These are phyloP conservation scores for Papilio glaucus DNA, from an alignment of 1,140 invertebrate genomes.

Conservation along the genomic window DNA sequence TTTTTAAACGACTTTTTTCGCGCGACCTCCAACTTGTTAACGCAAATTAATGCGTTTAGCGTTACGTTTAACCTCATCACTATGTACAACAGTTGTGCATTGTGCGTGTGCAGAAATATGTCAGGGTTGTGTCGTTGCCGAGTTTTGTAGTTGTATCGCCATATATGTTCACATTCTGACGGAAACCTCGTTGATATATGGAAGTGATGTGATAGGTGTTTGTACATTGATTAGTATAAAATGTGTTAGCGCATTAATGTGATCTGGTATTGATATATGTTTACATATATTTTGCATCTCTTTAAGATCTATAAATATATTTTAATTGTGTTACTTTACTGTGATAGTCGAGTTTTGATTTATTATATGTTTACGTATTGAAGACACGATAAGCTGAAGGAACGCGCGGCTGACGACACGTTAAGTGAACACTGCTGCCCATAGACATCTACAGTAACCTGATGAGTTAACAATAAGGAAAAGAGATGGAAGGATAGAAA, in stretches of 20 bases:
- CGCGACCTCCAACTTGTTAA: constrained; percentile 11
- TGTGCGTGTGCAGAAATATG: neutral
- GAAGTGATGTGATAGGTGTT: constrained; percentile 6
- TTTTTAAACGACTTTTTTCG: constrained; percentile 1
- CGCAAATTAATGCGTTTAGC: constrained; percentile 15
- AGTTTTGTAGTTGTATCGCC: neutral
- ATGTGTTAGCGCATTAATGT: constrained; percentile 4
- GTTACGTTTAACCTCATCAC: constrained; percentile 17
- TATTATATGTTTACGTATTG: no score
- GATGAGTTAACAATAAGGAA: no score
- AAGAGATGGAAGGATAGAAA: no score
- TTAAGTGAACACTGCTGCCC: no score
- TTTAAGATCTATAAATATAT: neutral
- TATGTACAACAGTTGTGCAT: constrained; percentile 14
- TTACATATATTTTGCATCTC: neutral
- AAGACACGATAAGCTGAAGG: no score
- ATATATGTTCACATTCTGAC: constrained; percentile 13
- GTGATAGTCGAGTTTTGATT: no score
- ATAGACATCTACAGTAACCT: no score
- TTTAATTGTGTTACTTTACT: no score
- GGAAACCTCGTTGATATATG: neutral
- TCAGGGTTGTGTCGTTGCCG: constrained; percentile 10
- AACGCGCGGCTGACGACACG: no score
- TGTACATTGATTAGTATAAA: constrained; percentile 19
- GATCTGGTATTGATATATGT: constrained; percentile 9